Evolutionary conservation across 2,113 vertebrate species (phyloP), one percentile per base, ranked within the genome.

Genomic region (Turnix velox): DNA sequence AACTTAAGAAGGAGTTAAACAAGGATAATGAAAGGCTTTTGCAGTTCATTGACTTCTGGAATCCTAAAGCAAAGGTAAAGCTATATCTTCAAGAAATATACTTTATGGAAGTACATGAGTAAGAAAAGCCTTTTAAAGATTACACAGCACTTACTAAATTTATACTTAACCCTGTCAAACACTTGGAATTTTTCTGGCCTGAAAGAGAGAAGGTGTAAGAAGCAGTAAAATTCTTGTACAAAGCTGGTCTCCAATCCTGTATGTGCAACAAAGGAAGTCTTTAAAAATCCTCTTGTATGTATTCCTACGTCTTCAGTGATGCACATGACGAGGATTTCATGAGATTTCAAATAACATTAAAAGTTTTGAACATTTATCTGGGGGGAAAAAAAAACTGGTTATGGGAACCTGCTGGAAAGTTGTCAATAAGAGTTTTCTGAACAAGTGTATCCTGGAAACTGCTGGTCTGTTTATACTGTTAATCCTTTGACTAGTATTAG

Each of bases 1-100:
- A 91, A 42, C 83, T 98, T 79, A 89, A 94, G 95, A 95, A 93
- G 72, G 72, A 68, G 28, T 86, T 98, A 48, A 94, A 95, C 46
- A 94, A 96, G 92, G 96, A 98, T 55, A 97, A 92, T 10, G 94
- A 96, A 43, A 96, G 58, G 18, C 87, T 98, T 74, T 43, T 92
- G 49, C 84, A 96, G 87, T 67, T 96, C 48, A 89, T 97, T 75
- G 90, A 82, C 11, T 91, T 95, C 28, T 97, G 97, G 86, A 95
- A 68, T 88, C 97, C 97, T 67, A 97, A 92, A 92, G 94, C 94
- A 81, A 97, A 97, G 97, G 87, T 90, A 35, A 62, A 80, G 30
- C 37, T 35, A 54, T 66, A 52, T 54, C 7, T 13, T 73, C 17
- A 14, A 51, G 51, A 67, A 66, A 19, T 25, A 1, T 58, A 17